Evolutionary conservation across 2,797 vertebrate genomes (phyloP), one percentile per base, ranked within the genome.

Genomic region (Rhinogobio ventralis): DNA sequence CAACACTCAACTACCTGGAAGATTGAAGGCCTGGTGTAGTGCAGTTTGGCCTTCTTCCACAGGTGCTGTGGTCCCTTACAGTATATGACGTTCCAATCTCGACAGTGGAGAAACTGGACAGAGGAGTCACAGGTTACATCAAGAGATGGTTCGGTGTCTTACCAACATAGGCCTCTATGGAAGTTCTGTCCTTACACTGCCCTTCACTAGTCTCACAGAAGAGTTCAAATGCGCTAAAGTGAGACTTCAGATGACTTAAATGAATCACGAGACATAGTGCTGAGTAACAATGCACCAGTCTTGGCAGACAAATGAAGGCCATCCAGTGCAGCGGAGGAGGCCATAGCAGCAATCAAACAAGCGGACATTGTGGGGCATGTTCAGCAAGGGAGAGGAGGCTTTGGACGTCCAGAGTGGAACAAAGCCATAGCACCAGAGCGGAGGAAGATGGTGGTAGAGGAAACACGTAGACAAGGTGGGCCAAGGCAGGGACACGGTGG

Each of bases 361-460:
- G 9, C 23, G 0, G 55, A 57, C 4, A 75, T 84, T 25, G 33
- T 80, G 68, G 45, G 45, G 39, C 68, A 66, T 23, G 55, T 85
- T 42, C 77, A 81, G n/a, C 17, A 25, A 45, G 68, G 83, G n/a
- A 87, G 62, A 82, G 72, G 53, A 76, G 67, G 53, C 28, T 60
- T 81, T 68, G 86, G 55, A 39, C 17, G 17, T 60, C 45, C 55
- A 28, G 36, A 64, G 20, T 81, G 68, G 67, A 6, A 33, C 36
- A 71, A 78, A 67, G 39, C 72, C 45, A 51, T 73, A 68, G 64
- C 73, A 55, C 39, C 67, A 64, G 84, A 81, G 51, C 1, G 4
- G 66, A 78, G 49, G 51, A 72, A 68, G 7, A 25, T 62, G 66
- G 75, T 79, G 17, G 51, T 62, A 15, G 30, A 79, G 66, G 75